phyloP scores from a whole-genome alignment of 2,797 vertebrate genomes.

The Coilia nasus region DNA sequence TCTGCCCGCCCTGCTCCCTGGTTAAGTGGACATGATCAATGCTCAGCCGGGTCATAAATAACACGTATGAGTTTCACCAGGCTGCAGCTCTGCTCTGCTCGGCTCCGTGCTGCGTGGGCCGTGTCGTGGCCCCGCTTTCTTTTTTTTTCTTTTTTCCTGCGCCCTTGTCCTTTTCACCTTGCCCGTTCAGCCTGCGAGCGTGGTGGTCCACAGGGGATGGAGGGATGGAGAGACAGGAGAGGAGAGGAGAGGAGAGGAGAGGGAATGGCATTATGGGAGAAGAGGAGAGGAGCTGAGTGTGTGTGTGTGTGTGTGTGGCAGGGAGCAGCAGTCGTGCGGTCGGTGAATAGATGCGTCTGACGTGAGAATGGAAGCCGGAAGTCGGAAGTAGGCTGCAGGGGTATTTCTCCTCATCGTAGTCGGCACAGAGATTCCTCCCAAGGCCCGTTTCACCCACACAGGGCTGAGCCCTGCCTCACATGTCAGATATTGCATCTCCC shows the following conservation, averaged over 20 bases:
- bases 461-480: neutral
- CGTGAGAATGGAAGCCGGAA: neutral
- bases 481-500: neutral
- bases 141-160: neutral
- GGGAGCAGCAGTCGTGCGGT: neutral
- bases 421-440: too few relatives aligned
- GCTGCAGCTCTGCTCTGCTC: constrained; percentile 4
- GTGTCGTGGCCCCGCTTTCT: too few relatives aligned
- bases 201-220: constrained; percentile 32
- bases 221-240: constrained; percentile 33
- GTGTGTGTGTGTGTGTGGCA: constrained; percentile 22
- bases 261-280: constrained; percentile 5
- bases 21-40: constrained; percentile 44
- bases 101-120: too few relatives aligned
- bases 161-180: constrained; percentile 56
- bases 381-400: neutral
- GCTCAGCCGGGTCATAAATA: constrained; percentile 50
- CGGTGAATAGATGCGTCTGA: neutral
- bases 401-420: too few relatives aligned
- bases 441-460: too few relatives aligned
- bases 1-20: constrained; percentile 18
- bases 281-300: constrained; percentile 33
- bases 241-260: constrained; percentile 40
- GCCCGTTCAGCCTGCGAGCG: constrained; percentile 44
- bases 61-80: constrained; percentile 42